phyloP scores from a whole-genome alignment of 2,888 invertebrate species.

The Agrochola lota region DNA sequence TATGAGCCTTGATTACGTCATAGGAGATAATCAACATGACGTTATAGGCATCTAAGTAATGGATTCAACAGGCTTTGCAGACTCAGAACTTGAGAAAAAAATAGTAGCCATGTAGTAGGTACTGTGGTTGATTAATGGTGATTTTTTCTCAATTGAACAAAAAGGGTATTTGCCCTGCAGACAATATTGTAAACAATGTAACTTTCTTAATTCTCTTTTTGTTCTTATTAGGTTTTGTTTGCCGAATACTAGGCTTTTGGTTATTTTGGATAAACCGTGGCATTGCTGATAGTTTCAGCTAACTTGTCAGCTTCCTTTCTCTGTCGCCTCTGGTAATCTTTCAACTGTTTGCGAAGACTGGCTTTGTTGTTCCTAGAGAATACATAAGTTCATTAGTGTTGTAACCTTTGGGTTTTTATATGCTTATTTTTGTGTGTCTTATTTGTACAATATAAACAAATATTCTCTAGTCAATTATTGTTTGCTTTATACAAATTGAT shows the following conservation, averaged over 20 bases:
- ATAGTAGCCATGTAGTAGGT: background rate
- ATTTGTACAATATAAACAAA: background rate
- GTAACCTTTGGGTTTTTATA: background rate
- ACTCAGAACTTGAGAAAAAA: background rate
- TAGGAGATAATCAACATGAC: background rate
- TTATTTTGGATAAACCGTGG: slow-evolving; percentile 13
- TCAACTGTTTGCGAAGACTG: slow-evolving; percentile 89
- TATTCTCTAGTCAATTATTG: background rate
- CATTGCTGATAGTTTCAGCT: slow-evolving; percentile 74
- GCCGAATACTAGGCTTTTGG: background rate
- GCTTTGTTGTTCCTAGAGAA: slow-evolving; percentile 90
- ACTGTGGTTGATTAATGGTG: background rate
- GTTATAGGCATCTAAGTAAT: background rate
- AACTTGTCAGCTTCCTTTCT: slow-evolving; percentile 81
- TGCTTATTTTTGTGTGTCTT: background rate
- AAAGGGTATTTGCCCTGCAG: background rate
- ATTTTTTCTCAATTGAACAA: background rate
- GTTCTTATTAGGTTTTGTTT: too few species aligned
- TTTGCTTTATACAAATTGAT: background rate
- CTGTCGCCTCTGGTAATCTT: slow-evolving; percentile 89
- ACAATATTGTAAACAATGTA: background rate
- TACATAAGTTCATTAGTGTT: background rate
- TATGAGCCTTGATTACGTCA: slow-evolving; percentile 13
- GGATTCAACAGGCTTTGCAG: background rate
- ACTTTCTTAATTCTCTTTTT: too few species aligned